Conservation (phyloP, 1,140 invertebrate genomes). For the Hyles euphorbiae region DNA sequence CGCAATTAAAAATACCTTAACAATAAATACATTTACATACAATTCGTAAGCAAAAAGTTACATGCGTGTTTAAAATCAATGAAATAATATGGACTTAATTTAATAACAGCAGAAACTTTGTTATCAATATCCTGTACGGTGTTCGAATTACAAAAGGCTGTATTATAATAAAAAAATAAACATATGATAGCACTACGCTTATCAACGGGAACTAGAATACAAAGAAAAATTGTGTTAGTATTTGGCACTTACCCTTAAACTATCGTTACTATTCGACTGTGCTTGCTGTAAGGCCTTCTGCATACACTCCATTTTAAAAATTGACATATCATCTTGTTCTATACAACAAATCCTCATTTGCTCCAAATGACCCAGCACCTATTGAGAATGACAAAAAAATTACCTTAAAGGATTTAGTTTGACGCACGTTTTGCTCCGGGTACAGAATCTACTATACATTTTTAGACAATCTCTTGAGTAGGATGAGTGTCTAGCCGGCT, state of each 20-base stretch:
- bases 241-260: constrained; percentile 71
- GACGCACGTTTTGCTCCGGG: neutral
- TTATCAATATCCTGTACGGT: too few relatives aligned
- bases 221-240: too few relatives aligned
- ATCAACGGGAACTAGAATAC: too few relatives aligned
- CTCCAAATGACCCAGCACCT: constrained; percentile 94
- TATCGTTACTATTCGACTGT: constrained; percentile 87
- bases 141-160: too few relatives aligned
- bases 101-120: too few relatives aligned
- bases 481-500: neutral
- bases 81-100: too few relatives aligned
- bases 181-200: too few relatives aligned
- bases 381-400: constrained; percentile 23
- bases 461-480: neutral
- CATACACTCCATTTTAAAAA: constrained; percentile 89
- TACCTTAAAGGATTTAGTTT: neutral
- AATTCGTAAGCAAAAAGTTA: too few relatives aligned
- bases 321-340: constrained; percentile 75
- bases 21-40: too few relatives aligned
- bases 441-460: neutral
- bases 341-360: constrained; percentile 87
- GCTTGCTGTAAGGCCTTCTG: constrained; percentile 91
- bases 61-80: too few relatives aligned
- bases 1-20: too few relatives aligned
- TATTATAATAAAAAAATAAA: too few relatives aligned